phyloP scores from a whole-genome alignment of 2,797 vertebrate species.

The Ptychadena robeensis region DNA sequence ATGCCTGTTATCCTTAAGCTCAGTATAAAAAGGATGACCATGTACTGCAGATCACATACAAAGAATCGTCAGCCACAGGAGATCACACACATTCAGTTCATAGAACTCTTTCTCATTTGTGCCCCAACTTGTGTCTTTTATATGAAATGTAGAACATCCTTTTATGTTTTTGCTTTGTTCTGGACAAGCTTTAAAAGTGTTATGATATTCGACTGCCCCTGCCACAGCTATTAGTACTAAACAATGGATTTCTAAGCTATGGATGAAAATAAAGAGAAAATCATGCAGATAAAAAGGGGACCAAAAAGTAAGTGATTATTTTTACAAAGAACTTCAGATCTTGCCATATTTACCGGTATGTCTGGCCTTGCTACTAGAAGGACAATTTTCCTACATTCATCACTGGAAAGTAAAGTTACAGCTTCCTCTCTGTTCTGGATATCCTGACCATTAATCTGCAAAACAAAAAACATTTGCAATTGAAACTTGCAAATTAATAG shows the following conservation, averaged over 20 bases:
- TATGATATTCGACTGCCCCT: background rate
- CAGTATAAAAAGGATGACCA: background rate
- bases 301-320: constrained; percentile 6
- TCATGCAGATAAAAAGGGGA: background rate
- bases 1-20: background rate
- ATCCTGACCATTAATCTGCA: constrained; percentile 94
- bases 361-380: constrained; percentile 91
- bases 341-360: constrained; percentile 79
- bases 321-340: background rate
- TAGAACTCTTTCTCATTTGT: background rate
- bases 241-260: constrained; percentile 3
- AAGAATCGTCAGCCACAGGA: background rate
- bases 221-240: background rate
- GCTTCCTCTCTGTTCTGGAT: constrained; percentile 91
- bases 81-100: background rate
- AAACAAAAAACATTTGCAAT: constrained; percentile 79
- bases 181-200: background rate
- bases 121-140: background rate
- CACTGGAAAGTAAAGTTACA: constrained; percentile 87
- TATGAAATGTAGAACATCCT: background rate
- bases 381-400: constrained; percentile 87
- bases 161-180: background rate
- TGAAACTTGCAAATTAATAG: constrained; percentile 75
- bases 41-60: background rate
- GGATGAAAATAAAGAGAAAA: background rate